Base-by-base conservation (phyloP, 2,113 vertebrate genomes). In the Semicossyphus pulcher region DNA sequence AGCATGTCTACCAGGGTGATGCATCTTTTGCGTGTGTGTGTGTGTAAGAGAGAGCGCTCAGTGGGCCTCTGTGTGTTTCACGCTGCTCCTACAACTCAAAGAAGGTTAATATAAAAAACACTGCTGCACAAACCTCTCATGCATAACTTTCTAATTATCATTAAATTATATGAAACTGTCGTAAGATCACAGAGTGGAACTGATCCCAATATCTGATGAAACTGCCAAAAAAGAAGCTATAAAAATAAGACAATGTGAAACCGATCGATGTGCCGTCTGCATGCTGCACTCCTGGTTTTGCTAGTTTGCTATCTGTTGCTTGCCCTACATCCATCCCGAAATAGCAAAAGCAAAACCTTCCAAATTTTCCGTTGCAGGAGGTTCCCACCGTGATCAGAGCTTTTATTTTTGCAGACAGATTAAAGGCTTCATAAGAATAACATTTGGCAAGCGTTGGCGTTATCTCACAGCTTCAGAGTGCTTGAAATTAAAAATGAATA, bases 401-500 rank as follows among this genome's bases (percentile, higher is more conserved):
- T 44, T 81, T 68, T 36, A 64, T 49, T 64, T 67, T 62, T 42
- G 28, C 5, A 69, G 23, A 20, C 45, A 58, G 29, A 85, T 80
- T 65, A 79, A 78, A 81, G 48, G n/a, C 56, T 42, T 23, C 52
- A 42, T 37, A 74, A 81, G 49, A 80, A n/a, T n/a, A n/a, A 84
- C 49, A 65, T 77, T 65, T 82, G 72, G 69, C 78, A 66, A 58
- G 44, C 29, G 34, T 42, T 66, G 68, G 34, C 21, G 49, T 84
- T 82, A 86, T 84, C 85, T 65, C 26, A 25, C 53, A 51, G 61
- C 78, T 73, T 53, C 80, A 80, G 74, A 59, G 49, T 32, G 52
- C 32, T 49, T 64, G 39, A 69, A 84, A 67, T 72, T 68, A 76
- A 79, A 84, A 72, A 81, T 68, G 11, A 59, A 67, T 69, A 36